phyloP scores from a whole-genome alignment of 2,113 vertebrate species.

The Tachysurus vachellii region DNA sequence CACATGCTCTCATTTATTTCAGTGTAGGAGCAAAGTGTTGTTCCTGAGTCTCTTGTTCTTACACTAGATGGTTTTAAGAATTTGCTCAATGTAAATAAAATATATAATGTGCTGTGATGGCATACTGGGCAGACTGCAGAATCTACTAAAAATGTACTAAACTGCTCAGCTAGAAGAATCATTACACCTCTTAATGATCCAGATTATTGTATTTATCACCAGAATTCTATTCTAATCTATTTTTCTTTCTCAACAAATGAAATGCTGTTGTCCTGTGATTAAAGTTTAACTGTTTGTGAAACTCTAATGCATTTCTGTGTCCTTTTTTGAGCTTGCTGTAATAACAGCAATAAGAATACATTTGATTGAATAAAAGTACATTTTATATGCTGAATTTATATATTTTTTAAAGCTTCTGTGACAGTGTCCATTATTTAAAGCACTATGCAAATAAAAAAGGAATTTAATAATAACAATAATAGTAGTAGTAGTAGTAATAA shows the following conservation, averaged over 20 bases:
- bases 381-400: too few species aligned
- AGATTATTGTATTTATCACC: conserved; percentile 18
- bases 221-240: conserved; percentile 23
- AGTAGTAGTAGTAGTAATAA: too few species aligned
- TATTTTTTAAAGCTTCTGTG: too few species aligned
- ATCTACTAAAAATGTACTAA: background rate
- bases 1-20: too few species aligned
- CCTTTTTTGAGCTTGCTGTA: background rate
- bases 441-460: too few species aligned
- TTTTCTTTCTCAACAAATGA: conserved; percentile 32
- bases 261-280: conserved; percentile 34
- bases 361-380: too few species aligned
- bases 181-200: background rate
- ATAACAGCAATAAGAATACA: too few species aligned
- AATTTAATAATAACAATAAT: too few species aligned
- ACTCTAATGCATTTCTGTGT: background rate
- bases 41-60: background rate
- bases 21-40: background rate
- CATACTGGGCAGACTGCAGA: background rate
- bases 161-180: background rate
- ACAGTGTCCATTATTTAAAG: too few species aligned
- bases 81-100: background rate
- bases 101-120: conserved; percentile 5
- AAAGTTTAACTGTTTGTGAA: conserved; percentile 39
- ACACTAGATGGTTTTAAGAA: background rate